Percentiles rank a stretch among this genome's conserved stretches.
phyloP scores from a whole-genome alignment of 2,797 vertebrate genomes.

The Macroramphosus scolopax region DNA sequence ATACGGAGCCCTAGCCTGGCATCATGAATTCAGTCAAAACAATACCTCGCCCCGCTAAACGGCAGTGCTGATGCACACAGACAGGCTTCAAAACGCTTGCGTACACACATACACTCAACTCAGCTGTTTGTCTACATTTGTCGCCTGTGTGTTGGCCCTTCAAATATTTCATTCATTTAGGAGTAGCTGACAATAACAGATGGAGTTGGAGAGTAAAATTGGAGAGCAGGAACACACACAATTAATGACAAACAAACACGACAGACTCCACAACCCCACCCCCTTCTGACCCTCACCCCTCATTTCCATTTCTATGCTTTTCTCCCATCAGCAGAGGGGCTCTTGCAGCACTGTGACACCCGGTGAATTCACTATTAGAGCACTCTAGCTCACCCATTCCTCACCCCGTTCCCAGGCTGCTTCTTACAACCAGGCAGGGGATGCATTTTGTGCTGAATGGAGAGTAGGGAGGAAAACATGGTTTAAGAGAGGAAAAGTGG shows the following conservation, averaged over 20 bases:
- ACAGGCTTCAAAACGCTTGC: conserved; percentile 27
- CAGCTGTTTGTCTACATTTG: conserved; percentile 40
- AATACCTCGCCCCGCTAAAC: conserved; percentile 34
- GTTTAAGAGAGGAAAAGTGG: background rate
- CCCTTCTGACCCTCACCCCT: conserved; percentile 56
- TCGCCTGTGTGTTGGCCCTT: too few relatives aligned
- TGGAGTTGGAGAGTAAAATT: conserved; percentile 24
- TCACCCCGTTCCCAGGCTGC: conserved; percentile 36
- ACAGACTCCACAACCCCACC: conserved; percentile 26
- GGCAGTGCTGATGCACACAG: conserved; percentile 46
- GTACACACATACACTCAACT: conserved; percentile 15
- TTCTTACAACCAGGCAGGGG: too few relatives aligned
- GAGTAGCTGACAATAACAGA: conserved; percentile 10
- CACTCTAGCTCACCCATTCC: too few relatives aligned
- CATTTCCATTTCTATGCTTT: conserved; percentile 73
- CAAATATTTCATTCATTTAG: conserved; percentile 17
- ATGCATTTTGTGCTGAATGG: too few relatives aligned
- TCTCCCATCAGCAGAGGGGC: conserved; percentile 51
- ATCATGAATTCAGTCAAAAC: conserved; percentile 34
- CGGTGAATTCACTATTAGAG: too few relatives aligned
- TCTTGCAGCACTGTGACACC: conserved; percentile 49
- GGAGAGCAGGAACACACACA: conserved; percentile 29
- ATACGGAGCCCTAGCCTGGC: background rate
- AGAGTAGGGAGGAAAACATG: too few relatives aligned
- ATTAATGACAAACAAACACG: conserved; percentile 43